Percentiles rank a stretch among this genome's conserved stretches.
Conservation (phyloP, 2,888 invertebrate species). For the Odontothrips loti region DNA sequence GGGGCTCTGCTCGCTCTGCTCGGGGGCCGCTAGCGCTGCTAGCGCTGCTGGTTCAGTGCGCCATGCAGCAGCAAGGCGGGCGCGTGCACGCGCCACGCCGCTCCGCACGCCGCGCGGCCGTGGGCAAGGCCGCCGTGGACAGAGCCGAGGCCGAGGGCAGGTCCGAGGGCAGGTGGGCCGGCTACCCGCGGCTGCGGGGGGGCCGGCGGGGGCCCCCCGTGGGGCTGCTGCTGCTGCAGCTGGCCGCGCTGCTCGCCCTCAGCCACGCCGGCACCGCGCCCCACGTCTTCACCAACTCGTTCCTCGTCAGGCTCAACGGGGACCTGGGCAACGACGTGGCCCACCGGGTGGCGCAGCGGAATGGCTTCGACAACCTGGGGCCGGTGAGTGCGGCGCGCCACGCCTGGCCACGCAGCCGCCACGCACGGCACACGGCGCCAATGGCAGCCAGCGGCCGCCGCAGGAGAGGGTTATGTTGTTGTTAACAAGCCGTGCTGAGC, state of each 20-base stretch:
- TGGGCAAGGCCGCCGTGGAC: background rate
- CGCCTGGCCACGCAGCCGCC: background rate
- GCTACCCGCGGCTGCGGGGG: too few relatives aligned
- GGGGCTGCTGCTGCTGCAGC: background rate
- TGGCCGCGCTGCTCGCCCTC: conserved; percentile 23
- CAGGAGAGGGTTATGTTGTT: background rate
- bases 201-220: background rate
- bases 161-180: background rate
- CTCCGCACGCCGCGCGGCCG: background rate
- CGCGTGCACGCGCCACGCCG: background rate
- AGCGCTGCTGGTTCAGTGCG: background rate
- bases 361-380: conserved; percentile 92
- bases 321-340: conserved; percentile 73
- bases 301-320: conserved; percentile 83
- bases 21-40: background rate
- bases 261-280: conserved; percentile 40
- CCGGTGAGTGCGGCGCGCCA: conserved; percentile 66
- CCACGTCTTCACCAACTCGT: conserved; percentile 92
- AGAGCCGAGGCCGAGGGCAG: background rate
- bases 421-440: background rate
- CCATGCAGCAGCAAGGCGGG: conserved; percentile 25
- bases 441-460: background rate
- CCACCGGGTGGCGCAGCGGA: conserved; percentile 73
- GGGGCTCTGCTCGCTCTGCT: background rate
- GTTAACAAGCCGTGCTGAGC: background rate